These are phyloP conservation scores for Nymphalis polychloros DNA, from an alignment of 2,888 invertebrate species.

Conservation along the genomic window DNA sequence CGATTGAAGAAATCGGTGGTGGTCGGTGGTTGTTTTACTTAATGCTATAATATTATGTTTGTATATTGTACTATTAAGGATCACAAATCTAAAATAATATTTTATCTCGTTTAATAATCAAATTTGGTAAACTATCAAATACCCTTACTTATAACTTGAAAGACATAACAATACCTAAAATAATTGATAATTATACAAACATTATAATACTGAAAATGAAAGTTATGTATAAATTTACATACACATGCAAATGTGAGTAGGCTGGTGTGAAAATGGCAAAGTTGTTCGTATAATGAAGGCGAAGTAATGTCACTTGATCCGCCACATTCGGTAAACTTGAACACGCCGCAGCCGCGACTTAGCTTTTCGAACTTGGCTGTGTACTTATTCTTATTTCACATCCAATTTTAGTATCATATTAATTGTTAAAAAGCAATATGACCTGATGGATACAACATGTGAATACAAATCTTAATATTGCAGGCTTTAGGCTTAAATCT, in stretches of 20 bases:
- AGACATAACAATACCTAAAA: not conserved
- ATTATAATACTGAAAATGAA: slow-evolving; percentile 40
- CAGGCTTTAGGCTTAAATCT: too few relatives aligned
- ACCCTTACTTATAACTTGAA: too few relatives aligned
- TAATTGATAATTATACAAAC: slow-evolving; percentile 1
- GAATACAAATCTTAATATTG: too few relatives aligned
- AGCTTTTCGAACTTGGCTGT: slow-evolving; percentile 44
- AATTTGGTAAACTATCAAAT: too few relatives aligned
- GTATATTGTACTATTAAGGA: too few relatives aligned
- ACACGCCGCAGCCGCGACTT: slow-evolving; percentile 56
- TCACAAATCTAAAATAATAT: too few relatives aligned
- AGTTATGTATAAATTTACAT: slow-evolving; percentile 75
- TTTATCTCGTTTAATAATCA: too few relatives aligned
- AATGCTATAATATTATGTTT: too few relatives aligned
- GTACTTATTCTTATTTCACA: slow-evolving; percentile 31
- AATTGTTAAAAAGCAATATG: too few relatives aligned
- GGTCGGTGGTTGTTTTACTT: too few relatives aligned
- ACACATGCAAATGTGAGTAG: slow-evolving; percentile 62
- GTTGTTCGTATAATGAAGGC: slow-evolving; percentile 76
- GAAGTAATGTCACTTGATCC: slow-evolving; percentile 71
- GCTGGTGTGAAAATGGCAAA: slow-evolving; percentile 68
- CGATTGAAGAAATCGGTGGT: too few relatives aligned
- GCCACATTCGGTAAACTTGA: slow-evolving; percentile 61
- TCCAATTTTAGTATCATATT: not conserved
- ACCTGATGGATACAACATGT: too few relatives aligned